Conservation (phyloP, 2,797 vertebrate species). For the Ispidina lecontei region DNA sequence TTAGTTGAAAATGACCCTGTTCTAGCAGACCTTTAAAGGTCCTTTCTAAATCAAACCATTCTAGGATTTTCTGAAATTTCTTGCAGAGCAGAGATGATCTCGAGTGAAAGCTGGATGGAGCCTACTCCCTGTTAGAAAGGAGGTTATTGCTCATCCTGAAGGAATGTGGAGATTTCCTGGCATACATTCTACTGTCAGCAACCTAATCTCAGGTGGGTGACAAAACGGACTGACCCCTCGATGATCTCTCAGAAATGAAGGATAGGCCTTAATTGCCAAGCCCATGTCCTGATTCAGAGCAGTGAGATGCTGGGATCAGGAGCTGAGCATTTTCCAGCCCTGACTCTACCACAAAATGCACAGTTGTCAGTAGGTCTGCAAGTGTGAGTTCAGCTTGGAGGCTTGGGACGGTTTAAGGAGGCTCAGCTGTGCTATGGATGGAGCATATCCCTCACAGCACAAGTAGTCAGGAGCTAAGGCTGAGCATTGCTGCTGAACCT, state of each 20-base stretch:
- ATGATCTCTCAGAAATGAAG: neutral
- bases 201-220: neutral
- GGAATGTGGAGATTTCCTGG: slow-evolving; percentile 33
- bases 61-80: neutral
- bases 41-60: neutral
- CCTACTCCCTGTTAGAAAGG: neutral
- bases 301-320: neutral
- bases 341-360: rapidly evolving
- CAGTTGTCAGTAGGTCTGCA: rapidly evolving
- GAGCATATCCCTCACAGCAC: neutral
- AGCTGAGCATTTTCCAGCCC: neutral
- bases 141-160: slow-evolving; percentile 3
- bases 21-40: neutral
- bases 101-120: neutral
- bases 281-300: rapidly evolving
- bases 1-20: neutral
- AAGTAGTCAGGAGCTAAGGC: neutral
- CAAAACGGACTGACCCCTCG: neutral
- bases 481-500: neutral
- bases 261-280: neutral
- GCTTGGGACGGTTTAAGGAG: neutral
- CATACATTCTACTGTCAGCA: neutral
- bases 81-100: neutral
- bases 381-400: rapidly evolving
- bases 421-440: neutral